Base-by-base conservation (phyloP, 2,113 vertebrate species). In the Australoheros scitulus region DNA sequence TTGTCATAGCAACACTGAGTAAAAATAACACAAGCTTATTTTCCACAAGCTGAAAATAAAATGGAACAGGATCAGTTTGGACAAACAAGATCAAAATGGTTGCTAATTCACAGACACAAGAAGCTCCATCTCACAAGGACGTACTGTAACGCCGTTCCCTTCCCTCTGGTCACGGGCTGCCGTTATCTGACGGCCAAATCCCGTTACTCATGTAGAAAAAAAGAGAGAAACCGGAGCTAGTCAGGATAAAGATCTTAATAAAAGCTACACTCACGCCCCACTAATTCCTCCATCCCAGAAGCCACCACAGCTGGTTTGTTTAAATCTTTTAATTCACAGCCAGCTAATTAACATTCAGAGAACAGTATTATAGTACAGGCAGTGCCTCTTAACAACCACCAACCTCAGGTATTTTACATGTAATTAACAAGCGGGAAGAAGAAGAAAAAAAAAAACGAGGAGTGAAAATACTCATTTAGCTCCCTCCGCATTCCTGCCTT, bases 1-100 rank as follows among this genome's bases (percentile, higher is more conserved):
- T 95, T 93, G 95, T 95, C 95, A 95, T 96, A 93, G 95, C 92
- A 96, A 95, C 95, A 92, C 92, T 89, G 94, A 94, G 93, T 96
- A 96, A 95, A 96, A 96, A 96, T 95, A 96, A 95, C 95, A 95
- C 89, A 89, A 94, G 93, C 93, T 94, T 94, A 93, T 94, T 94
- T 94, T 92, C 93, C 92, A 93, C 91, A 90, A 91, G 93, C 92
- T 94, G 91, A 90, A 94, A 94, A 95, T 93, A 95, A 94, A 94
- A 94, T 93, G 93, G 93, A 94, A 92, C 92, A 91, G 91, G 90
- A 94, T 94, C 91, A 89, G 89, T 94, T 94, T 91, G 94, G 91
- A 94, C 93, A 94, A 94, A 94, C 91, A 93, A 92, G 87, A 94
- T 93, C 90, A 94, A 95, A 94, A 95, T 93, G 93, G 93, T 91